Base-by-base conservation (phyloP, 2,797 vertebrate species). In the Phyllotis vaccarum region DNA sequence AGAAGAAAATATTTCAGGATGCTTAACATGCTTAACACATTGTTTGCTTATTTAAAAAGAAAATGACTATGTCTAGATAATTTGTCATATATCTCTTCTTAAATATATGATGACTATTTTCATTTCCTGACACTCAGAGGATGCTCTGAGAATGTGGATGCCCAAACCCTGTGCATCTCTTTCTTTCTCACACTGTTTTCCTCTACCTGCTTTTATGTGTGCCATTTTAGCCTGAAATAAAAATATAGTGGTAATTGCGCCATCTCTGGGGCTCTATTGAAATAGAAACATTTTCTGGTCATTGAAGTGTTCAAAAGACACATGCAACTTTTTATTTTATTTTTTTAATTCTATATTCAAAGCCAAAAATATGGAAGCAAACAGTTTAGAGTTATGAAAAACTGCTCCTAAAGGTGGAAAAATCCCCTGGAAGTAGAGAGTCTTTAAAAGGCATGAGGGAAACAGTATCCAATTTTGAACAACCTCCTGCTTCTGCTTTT, bases 381-480 rank as follows among this genome's bases (percentile, higher is more conserved):
- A 54, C 75, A 94, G 19, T 81, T 49, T 76, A 29, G 21, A 70
- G 11, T 17, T 78, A 37, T 74, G 37, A 60, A 86, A 80, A 79
- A 31, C 31, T 83, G 22, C 37, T 58, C 86, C 52, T 66, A 75
- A 82, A 16, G 19, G 27, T 34, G 2, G 1, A 89, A 81, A 89
- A 81, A 66, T 93, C 62, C 68, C 64, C 29, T 70, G n/a, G 76
- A 72, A 8, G 43, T 46, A 74, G 12, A 92, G 14, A 52, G 54
- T 88, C 46, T 96, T 95, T 94, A 81, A 96, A 82, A 89, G 64
- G 75, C 76, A 62, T 2, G n/a, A 83, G 49, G 46, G 37, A 86
- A 96, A 97, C 16, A 49, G 81, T 86, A 86, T 96, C 72, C 64
- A 95, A 74, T 93, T 94, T 96, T 94, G 78, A 94, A 56, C 90